These are phyloP conservation scores for Eumacrocentrus americanus DNA, from an alignment of 2,888 invertebrate genomes.

Conservation along the genomic window DNA sequence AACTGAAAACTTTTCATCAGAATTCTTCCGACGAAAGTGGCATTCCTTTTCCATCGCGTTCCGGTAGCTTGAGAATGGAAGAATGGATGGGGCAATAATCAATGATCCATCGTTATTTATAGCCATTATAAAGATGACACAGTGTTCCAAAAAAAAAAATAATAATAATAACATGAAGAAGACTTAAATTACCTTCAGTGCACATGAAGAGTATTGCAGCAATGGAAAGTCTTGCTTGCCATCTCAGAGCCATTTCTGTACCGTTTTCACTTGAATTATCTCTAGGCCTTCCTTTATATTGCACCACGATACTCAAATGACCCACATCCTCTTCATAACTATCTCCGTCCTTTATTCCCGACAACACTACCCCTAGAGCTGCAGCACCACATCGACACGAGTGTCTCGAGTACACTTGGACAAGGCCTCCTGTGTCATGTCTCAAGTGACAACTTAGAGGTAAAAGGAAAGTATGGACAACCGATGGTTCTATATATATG, in stretches of 20 bases:
- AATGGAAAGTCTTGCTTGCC: conserved; percentile 60
- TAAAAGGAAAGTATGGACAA: neutral
- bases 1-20: neutral
- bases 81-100: too few species aligned
- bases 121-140: neutral
- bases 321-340: conserved; percentile 39
- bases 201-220: conserved; percentile 60
- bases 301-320: conserved; percentile 38
- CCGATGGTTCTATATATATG: neutral
- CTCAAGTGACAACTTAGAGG: neutral
- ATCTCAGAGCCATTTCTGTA: conserved; percentile 59
- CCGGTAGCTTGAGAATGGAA: too few species aligned
- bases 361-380: conserved; percentile 1
- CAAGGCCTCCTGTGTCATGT: neutral
- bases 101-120: too few species aligned
- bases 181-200: conserved; percentile 55
- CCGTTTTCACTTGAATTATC: conserved; percentile 32
- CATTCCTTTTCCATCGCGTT: too few species aligned
- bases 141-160: neutral
- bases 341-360: conserved; percentile 10
- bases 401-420: conserved; percentile 3
- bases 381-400: conserved; percentile 1
- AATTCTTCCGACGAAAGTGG: too few species aligned
- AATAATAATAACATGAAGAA: neutral
- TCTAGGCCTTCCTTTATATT: conserved; percentile 21